phyloP scores from a whole-genome alignment of 2,888 invertebrate species.

The Mamestra brassicae region DNA sequence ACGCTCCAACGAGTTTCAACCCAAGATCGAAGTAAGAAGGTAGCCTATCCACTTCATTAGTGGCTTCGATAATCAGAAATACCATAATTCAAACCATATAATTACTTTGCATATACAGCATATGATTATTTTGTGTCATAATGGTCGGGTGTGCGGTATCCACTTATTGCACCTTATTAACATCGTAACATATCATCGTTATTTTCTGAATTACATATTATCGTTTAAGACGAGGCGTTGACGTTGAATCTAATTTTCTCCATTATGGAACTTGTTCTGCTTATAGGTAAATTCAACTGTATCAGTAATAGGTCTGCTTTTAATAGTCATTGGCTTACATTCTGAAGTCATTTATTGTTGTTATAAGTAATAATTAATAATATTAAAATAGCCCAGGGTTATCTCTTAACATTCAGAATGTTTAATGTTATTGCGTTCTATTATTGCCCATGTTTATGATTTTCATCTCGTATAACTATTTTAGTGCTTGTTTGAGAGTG shows the following conservation, averaged over 20 bases:
- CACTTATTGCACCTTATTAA: constrained; percentile 61
- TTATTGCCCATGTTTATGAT: constrained; percentile 45
- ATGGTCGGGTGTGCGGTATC: constrained; percentile 38
- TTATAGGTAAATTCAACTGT: neutral
- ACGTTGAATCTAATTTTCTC: constrained; percentile 49
- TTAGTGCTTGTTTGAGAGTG: constrained; percentile 37
- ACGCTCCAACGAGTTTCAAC: constrained; percentile 62
- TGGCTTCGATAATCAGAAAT: constrained; percentile 61
- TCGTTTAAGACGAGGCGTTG: constrained; percentile 32
- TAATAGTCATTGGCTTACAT: constrained; percentile 35
- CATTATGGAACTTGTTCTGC: constrained; percentile 34
- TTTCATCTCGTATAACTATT: constrained; percentile 36
- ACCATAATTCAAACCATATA: constrained; percentile 70
- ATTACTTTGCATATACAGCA: constrained; percentile 65
- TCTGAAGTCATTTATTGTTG: constrained; percentile 10
- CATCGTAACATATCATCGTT: constrained; percentile 30
- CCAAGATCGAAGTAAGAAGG: constrained; percentile 46
- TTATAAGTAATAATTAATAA: constrained; percentile 37
- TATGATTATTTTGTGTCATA: constrained; percentile 56
- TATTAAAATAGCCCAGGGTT: constrained; percentile 42
- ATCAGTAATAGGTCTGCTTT: constrained; percentile 18
- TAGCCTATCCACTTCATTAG: constrained; percentile 69
- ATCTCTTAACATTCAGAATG: constrained; percentile 32
- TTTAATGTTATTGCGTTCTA: constrained; percentile 39
- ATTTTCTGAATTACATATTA: constrained; percentile 49